Percentiles rank a stretch among this genome's conserved stretches.
Evolutionary conservation across 2,113 vertebrate species (phyloP).

Genomic region (Aptenodytes patagonicus): DNA sequence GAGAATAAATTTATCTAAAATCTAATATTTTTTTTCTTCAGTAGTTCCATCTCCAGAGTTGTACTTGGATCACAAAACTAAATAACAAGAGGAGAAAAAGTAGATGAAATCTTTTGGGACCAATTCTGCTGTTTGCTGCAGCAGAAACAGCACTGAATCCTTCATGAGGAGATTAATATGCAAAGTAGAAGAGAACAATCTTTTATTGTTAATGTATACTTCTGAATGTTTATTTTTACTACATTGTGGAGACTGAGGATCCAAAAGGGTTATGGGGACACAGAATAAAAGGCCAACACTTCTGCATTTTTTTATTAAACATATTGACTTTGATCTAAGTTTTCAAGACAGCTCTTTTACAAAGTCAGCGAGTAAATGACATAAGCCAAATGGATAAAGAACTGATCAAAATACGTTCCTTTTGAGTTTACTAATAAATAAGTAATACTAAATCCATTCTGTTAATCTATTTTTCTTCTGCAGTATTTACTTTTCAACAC

Average conservation of each 20-base stretch:
- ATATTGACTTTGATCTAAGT: not conserved
- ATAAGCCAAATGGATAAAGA: not conserved
- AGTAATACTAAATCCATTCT: not conserved
- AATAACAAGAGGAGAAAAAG: not conserved
- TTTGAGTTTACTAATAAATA: not conserved
- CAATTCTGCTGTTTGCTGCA: not conserved
- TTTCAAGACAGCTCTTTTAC: not conserved
- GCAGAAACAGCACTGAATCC: not conserved
- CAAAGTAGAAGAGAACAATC: not conserved
- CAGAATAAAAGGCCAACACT: not conserved
- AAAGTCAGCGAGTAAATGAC: not conserved
- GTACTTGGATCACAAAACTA: not conserved
- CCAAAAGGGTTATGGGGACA: not conserved
- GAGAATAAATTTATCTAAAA: slow-evolving; percentile 16
- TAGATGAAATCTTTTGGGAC: not conserved
- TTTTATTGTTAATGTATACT: not conserved
- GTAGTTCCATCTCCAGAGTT: not conserved
- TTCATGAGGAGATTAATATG: not conserved
- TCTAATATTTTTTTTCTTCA: not conserved
- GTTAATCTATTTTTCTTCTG: not conserved
- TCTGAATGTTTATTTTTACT: not conserved
- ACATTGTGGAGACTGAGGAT: not conserved
- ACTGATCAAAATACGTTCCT: not conserved
- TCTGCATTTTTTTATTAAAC: not conserved
- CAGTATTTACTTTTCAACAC: not conserved